Percentiles rank a stretch among this genome's conserved stretches.
Conservation (phyloP, 2,113 vertebrate genomes). For the Festucalex cinctus region DNA sequence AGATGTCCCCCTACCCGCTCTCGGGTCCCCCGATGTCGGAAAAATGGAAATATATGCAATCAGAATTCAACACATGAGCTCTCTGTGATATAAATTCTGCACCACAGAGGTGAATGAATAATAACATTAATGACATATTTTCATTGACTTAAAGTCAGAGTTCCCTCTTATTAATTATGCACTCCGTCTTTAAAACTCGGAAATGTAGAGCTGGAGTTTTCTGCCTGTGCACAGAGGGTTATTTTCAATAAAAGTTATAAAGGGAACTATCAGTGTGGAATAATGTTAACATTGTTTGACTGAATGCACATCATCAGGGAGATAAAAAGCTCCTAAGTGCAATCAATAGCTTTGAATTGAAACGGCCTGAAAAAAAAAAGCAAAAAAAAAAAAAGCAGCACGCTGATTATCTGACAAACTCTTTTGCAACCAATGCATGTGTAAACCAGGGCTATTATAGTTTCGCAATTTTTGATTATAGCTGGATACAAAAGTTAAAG, state of each 20-base stretch:
- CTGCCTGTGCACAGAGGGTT: slow-evolving; percentile 7
- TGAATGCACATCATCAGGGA: slow-evolving; percentile 49
- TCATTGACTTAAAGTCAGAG: slow-evolving; percentile 66
- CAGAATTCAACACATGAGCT: slow-evolving; percentile 64
- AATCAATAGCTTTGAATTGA: slow-evolving; percentile 58
- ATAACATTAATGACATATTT: slow-evolving; percentile 73
- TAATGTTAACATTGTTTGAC: slow-evolving; percentile 48
- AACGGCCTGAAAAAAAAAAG: slow-evolving; percentile 27
- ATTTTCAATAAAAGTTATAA: slow-evolving; percentile 35
- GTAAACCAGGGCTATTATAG: slow-evolving; percentile 22
- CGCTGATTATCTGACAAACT: slow-evolving; percentile 49
- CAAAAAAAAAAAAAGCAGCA: slow-evolving; percentile 20
- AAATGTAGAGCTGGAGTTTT: slow-evolving; percentile 14
- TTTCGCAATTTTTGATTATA: no score
- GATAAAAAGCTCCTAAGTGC: slow-evolving; percentile 42
- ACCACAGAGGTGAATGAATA: slow-evolving; percentile 68
- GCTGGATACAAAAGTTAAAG: no score
- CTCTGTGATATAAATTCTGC: slow-evolving; percentile 67
- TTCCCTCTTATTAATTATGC: slow-evolving; percentile 69
- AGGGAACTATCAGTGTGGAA: slow-evolving; percentile 16
- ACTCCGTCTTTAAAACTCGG: slow-evolving; percentile 44
- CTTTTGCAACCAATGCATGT: slow-evolving; percentile 20
- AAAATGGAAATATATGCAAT: slow-evolving; percentile 63
- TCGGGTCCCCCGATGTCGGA: slow-evolving; percentile 39
- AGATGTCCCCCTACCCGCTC: slow-evolving; percentile 20